Evolutionary conservation across 2,113 vertebrate species (phyloP).

Genomic region (Capreolus pygargus): DNA sequence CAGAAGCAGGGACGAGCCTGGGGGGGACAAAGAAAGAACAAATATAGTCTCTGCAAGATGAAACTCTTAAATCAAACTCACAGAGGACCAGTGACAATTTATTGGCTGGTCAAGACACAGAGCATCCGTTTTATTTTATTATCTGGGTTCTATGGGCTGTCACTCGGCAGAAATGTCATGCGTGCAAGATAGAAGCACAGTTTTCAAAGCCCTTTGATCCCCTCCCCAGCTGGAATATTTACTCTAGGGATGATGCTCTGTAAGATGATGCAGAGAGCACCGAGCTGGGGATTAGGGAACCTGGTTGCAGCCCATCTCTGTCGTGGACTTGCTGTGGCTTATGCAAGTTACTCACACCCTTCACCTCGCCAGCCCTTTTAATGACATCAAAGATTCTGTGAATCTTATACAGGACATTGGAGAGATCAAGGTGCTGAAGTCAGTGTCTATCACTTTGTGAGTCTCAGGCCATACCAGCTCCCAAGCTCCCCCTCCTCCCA

Average conservation of each 20-base stretch:
- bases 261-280: neutral
- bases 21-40: slow-evolving; percentile 5
- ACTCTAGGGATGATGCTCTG: neutral
- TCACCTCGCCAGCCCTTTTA: neutral
- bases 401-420: neutral
- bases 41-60: slow-evolving; percentile 13
- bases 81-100: neutral
- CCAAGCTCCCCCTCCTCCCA: neutral
- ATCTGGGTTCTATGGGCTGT: slow-evolving; percentile 26
- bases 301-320: neutral
- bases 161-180: slow-evolving; percentile 21
- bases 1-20: slow-evolving; percentile 38
- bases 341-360: neutral
- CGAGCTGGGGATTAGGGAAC: rapidly evolving
- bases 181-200: neutral
- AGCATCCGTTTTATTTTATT: slow-evolving; percentile 49
- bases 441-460: neutral
- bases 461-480: neutral
- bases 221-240: neutral
- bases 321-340: neutral
- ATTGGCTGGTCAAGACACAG: neutral
- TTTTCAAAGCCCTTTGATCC: neutral
- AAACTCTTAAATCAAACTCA: slow-evolving; percentile 59
- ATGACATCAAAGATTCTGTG: neutral
- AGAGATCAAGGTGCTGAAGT: neutral